Evolutionary conservation across 2,113 vertebrate species (phyloP).

Genomic region (Eidolon helvum): DNA sequence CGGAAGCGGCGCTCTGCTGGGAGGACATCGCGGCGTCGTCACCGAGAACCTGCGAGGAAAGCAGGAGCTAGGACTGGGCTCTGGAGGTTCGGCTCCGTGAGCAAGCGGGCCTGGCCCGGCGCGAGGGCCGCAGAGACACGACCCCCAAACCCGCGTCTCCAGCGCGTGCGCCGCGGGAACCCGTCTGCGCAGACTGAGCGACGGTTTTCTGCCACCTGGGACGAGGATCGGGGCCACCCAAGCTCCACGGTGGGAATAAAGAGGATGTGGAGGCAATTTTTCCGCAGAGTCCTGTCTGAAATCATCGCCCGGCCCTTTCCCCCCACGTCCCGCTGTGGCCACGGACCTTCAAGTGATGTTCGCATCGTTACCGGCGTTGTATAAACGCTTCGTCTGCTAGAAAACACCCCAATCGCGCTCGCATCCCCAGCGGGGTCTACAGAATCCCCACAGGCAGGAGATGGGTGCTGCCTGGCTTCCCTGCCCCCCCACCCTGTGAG

Average conservation of each 20-base stretch:
- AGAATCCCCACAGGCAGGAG: neutral
- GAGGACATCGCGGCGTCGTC: slow-evolving; percentile 49
- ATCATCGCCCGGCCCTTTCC: neutral
- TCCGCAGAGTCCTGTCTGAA: neutral
- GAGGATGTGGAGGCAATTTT: neutral
- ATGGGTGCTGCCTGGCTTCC: neutral
- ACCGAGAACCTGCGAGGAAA: slow-evolving; percentile 33
- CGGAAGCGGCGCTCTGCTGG: slow-evolving; percentile 12
- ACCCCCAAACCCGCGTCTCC: neutral
- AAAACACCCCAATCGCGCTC: neutral
- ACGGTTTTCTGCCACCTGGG: neutral
- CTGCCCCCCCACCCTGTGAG: too few relatives aligned
- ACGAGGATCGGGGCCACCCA: neutral
- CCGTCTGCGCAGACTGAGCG: neutral
- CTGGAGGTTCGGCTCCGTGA: neutral
- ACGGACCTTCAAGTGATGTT: neutral
- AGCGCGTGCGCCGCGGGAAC: neutral
- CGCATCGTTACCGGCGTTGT: neutral
- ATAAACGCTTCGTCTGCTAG: neutral
- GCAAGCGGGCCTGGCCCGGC: neutral
- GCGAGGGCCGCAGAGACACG: neutral
- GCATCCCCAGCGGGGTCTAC: neutral
- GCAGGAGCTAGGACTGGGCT: fast-evolving
- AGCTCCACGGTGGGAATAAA: neutral
- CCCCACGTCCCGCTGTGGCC: neutral